phyloP scores from a whole-genome alignment of 2,797 vertebrate genomes.

The Luscinia luscinia region DNA sequence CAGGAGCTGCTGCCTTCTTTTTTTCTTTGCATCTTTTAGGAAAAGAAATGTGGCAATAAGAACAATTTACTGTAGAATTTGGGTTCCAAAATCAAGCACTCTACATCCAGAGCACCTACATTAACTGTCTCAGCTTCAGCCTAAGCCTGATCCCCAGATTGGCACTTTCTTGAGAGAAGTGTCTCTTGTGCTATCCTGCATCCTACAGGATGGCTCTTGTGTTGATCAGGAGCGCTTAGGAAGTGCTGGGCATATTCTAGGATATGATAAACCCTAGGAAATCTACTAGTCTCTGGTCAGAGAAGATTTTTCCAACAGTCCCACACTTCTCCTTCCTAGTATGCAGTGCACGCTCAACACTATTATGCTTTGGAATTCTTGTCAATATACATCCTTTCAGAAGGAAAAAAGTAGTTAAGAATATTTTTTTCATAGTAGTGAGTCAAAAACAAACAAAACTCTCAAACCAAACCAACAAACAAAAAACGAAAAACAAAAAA shows the following conservation, averaged over 20 bases:
- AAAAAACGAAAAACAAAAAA: neutral
- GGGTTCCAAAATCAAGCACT: neutral
- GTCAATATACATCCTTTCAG: neutral
- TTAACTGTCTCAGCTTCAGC: neutral
- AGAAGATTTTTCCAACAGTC: neutral
- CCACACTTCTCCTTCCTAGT: neutral
- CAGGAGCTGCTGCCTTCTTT: neutral
- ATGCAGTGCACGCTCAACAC: fast-evolving
- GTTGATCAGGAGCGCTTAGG: neutral
- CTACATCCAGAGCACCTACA: neutral
- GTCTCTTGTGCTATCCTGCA: neutral
- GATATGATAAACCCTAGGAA: neutral
- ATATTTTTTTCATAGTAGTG: neutral
- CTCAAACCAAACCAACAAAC: neutral
- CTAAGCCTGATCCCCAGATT: neutral
- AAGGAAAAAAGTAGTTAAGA: neutral
- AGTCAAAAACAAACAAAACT: neutral
- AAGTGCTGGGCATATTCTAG: neutral
- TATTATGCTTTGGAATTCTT: neutral
- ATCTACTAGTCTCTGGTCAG: neutral
- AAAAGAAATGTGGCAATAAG: neutral
- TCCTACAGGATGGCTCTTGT: neutral
- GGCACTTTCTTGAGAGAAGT: neutral
- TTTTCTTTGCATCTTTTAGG: too few relatives aligned
- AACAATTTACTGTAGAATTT: neutral